Base-by-base conservation (phyloP, 2,888 invertebrate genomes). In the Aelia acuminata region DNA sequence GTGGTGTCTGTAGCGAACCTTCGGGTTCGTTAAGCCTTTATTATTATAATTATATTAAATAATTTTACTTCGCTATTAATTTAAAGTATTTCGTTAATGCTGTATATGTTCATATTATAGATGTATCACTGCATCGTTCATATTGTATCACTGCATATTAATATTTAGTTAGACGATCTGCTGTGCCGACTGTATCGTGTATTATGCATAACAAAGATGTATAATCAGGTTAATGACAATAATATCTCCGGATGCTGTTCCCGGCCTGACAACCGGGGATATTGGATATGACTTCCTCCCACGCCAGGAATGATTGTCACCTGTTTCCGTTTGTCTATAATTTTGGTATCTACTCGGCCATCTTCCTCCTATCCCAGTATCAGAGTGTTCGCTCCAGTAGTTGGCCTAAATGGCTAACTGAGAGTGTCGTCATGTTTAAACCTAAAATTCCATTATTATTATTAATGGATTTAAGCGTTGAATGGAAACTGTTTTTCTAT, bases 221-320 rank as follows among this genome's bases (percentile, higher is more conserved):
- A 57, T 70, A 70, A 70, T 70, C 18, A 70, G 63, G 63, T 70
- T 70, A 35, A 70, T 70, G 31, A 35, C 31, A 4, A 70, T 35
- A 70, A 70, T 70, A 70, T 70, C 18, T 31, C 31, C 63, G 63
- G 63, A 70, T 35, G 63, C 63, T 18, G 63, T 70, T 70, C 63
- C 63, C 5, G 35, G 31, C 7, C 39, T 20, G 43, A 80, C 80
- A 22, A 80, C 80, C 80, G 43, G n/a, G 43, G 43, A 80, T 80
- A 47, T 80, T 80, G 1, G 80, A n/a, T 43, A 39, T n/a, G 43
- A 80, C 80, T 80, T 80, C 80, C 80, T 22, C 43, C n/a, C 43
- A n/a, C 43, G 63, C 80, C 43, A 80, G 43, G 11, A 15, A 80
- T 80, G 80, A 80, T 80, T 80, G 80, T 47, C 80, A 70, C n/a